Evolutionary conservation across 2,113 vertebrate species (phyloP).

Genomic region (Odobenus rosmarus): DNA sequence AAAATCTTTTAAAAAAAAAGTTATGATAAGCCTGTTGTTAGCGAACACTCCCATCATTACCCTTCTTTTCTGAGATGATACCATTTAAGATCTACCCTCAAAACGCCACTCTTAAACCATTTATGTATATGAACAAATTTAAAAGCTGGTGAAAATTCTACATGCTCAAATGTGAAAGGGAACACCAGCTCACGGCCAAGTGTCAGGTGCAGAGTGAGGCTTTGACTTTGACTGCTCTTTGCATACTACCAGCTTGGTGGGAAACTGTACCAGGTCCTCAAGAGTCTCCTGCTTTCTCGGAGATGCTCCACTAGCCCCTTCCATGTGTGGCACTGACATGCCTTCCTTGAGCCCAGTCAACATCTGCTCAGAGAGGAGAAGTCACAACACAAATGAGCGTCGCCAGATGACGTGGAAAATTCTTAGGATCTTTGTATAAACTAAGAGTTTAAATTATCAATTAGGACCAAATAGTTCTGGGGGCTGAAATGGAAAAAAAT

Average conservation of each 20-base stretch:
- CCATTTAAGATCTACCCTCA: background rate
- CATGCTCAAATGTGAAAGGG: background rate
- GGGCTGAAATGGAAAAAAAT: background rate
- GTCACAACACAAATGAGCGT: background rate
- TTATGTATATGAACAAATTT: background rate
- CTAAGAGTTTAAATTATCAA: background rate
- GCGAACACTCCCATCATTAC: background rate
- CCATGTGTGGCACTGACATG: background rate
- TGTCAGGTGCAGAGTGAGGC: accelerated
- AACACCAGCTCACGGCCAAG: too few species aligned
- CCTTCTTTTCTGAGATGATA: background rate
- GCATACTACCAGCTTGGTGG: too few species aligned
- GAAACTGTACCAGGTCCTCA: background rate
- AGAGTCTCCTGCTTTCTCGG: background rate
- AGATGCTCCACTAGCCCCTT: background rate
- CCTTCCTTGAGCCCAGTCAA: background rate
- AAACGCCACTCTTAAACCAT: background rate
- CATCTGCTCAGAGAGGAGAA: background rate
- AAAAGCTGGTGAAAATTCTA: background rate
- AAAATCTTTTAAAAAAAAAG: too few species aligned
- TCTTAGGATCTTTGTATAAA: background rate
- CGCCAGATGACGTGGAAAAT: background rate
- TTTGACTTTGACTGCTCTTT: background rate
- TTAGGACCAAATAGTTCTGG: background rate
- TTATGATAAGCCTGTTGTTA: too few species aligned